These are phyloP conservation scores for Tetramorium simillimum DNA, from an alignment of 1,140 invertebrate genomes.

Conservation along the genomic window DNA sequence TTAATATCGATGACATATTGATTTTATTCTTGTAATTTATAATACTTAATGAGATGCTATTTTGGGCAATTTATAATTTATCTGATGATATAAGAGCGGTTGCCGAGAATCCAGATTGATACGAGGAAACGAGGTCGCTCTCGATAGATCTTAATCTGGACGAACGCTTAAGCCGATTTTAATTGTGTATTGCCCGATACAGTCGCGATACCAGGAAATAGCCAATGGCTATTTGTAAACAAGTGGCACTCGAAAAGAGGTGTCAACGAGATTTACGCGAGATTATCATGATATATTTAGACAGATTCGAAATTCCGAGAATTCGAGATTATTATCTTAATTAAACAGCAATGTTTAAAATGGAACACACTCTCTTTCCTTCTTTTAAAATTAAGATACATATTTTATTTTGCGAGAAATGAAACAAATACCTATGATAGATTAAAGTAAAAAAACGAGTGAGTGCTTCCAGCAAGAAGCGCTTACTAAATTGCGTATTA, in stretches of 20 bases:
- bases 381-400: neutral
- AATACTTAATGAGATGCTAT: neutral
- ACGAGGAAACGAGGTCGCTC: constrained; percentile 14
- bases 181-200: neutral
- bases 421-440: neutral
- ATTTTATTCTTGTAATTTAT: constrained; percentile 11
- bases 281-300: constrained; percentile 12
- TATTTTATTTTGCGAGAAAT: neutral
- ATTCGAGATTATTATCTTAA: constrained; percentile 18
- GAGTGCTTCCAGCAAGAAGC: neutral
- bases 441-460: neutral
- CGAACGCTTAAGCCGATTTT: neutral
- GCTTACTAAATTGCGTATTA: neutral
- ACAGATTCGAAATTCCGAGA: constrained; percentile 21
- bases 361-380: neutral
- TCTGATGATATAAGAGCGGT: constrained; percentile 18
- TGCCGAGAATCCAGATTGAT: constrained; percentile 18
- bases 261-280: constrained; percentile 4
- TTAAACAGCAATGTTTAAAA: neutral
- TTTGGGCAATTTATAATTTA: constrained; percentile 12
- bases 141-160: neutral
- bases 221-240: constrained; percentile 25
- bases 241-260: neutral
- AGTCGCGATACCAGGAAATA: constrained; percentile 8
- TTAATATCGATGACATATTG: neutral